These are phyloP conservation scores for Melieria picta DNA, from an alignment of 2,888 invertebrate genomes.

Conservation along the genomic window DNA sequence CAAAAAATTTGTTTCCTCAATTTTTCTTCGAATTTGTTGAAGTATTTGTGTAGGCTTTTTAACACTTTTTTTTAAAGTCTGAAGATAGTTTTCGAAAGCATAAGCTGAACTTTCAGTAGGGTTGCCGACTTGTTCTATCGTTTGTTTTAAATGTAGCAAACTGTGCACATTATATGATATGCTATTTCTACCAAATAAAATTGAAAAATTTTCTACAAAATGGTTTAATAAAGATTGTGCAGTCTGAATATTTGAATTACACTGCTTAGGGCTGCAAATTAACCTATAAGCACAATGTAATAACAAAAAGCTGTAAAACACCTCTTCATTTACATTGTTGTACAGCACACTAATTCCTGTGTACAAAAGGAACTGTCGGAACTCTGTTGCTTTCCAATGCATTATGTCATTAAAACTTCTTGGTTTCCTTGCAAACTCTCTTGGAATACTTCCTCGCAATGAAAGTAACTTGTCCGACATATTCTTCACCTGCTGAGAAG, in stretches of 20 bases:
- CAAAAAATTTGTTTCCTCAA: not conserved
- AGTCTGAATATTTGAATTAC: conserved; percentile 33
- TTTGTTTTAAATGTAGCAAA: conserved; percentile 41
- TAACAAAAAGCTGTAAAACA: conserved; percentile 28
- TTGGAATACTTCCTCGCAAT: conserved; percentile 19
- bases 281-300: conserved; percentile 35
- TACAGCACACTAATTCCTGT: conserved; percentile 23
- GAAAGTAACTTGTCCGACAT: conserved; percentile 26
- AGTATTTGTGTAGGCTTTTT: conserved; percentile 29
- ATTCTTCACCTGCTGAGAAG: conserved; percentile 14
- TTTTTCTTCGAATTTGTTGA: conserved; percentile 23
- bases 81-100: conserved; percentile 28
- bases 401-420: conserved; percentile 34
- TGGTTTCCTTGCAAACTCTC: conserved; percentile 36
- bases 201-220: conserved; percentile 42
- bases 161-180: conserved; percentile 48
- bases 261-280: conserved; percentile 26
- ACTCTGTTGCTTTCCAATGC: conserved; percentile 39
- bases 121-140: conserved; percentile 38
- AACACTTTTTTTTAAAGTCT: conserved; percentile 25
- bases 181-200: conserved; percentile 42
- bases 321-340: conserved; percentile 27
- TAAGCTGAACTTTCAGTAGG: conserved; percentile 23
- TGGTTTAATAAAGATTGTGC: conserved; percentile 37
- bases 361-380: conserved; percentile 40